Evolutionary conservation across 2,113 vertebrate species (phyloP), one percentile per base, ranked within the genome.

Genomic region (Octodon degus): DNA sequence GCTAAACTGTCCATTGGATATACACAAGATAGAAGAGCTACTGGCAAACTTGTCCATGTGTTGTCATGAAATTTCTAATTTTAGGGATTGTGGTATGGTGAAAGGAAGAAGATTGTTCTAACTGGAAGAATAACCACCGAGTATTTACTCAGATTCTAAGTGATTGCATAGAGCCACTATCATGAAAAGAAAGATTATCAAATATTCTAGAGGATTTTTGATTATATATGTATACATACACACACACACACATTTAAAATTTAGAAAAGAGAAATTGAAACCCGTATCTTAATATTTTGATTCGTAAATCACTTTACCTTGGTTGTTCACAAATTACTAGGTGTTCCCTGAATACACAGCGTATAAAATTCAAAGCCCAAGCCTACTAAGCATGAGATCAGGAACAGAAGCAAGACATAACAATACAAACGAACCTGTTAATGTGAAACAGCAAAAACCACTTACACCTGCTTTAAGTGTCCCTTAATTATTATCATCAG

Each of bases 401-500:
- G 19, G 62, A 63, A 86, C 19, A 53, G 86, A 91, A 98, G 96
- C 53, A 89, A 65, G 34, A 82, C 0, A 14, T 34, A 30, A 81
- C 92, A 95, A 97, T 90, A 86, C 95, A 97, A 97, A 97, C 92
- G 91, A 98, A 50, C 67, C 84, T 16, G 93, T 83, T 97, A 96
- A 96, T 80, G 84, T 90, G 93, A 96, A 72, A 53, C 43, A 94
- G 65, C 65, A 95, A 97, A 97, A 93, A 50, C 79, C 91, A 86
- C 65, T 58, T 83, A 89, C 94, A 96, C 96, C 30, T 67, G 76
- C 94, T 88, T 85, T 87, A 95, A 98, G 97, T 95, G 50, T 3
- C 47, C 79, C 83, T 97, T 98, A 94, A 97, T 97, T 97, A 96
- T 97, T 96, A 96, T 96, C 97, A 97, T 97, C 80, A 96, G 25